Evolutionary conservation across 2,888 invertebrate genomes (phyloP).

Genomic region (Calliopum simillimum): DNA sequence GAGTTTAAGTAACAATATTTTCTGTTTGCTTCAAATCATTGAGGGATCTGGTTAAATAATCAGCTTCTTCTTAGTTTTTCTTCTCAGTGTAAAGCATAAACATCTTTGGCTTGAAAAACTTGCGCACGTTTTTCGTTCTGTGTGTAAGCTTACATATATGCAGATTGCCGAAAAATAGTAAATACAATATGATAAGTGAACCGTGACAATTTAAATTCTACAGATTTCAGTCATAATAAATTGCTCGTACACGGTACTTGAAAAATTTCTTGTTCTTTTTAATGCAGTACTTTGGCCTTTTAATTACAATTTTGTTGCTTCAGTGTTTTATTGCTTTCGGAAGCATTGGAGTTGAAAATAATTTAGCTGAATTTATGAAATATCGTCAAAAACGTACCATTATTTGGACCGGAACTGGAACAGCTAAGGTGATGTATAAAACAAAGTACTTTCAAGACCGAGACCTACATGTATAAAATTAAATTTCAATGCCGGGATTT

Average conservation of each 20-base stretch:
- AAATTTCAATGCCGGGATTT: neutral
- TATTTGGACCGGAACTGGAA: constrained; percentile 49
- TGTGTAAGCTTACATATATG: too few species aligned
- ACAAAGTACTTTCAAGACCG: too few species aligned
- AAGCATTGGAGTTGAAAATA: constrained; percentile 30
- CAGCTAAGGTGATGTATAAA: constrained; percentile 46
- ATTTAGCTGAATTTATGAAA: constrained; percentile 44
- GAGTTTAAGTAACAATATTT: too few species aligned
- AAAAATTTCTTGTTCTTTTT: neutral
- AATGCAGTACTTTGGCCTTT: neutral
- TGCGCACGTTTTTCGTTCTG: too few species aligned
- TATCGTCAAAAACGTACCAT: constrained; percentile 49
- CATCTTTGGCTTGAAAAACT: too few species aligned
- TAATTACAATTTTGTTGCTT: neutral
- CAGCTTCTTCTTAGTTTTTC: too few species aligned
- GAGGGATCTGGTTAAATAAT: too few species aligned
- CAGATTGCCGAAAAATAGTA: too few species aligned
- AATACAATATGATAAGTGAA: too few species aligned
- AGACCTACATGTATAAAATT: neutral
- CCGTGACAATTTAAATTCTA: neutral
- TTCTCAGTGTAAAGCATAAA: too few species aligned
- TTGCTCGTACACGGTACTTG: neutral
- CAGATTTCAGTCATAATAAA: neutral
- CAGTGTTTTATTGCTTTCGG: constrained; percentile 2
- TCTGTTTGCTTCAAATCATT: too few species aligned